Base-by-base conservation (phyloP, 2,888 invertebrate species). In the Bellardia pandia region DNA sequence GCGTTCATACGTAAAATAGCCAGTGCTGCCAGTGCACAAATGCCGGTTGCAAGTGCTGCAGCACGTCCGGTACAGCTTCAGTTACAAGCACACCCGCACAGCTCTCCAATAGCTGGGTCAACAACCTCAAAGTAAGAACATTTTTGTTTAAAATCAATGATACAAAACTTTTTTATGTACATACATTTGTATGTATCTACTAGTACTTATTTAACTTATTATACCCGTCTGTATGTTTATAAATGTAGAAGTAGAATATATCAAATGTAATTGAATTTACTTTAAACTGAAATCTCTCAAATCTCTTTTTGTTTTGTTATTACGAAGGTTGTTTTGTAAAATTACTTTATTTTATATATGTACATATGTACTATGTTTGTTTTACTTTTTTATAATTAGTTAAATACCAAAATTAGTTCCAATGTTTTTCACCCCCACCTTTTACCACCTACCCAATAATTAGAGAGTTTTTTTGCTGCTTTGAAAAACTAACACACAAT, bases 1-100 rank as follows among this genome's bases (percentile, higher is more conserved):
- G 93, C 93, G 78, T 94, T 94, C 78, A 92, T 93, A 89, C 91
- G 92, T 85, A 93, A 93, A 90, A 92, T 93, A 82, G 92, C 93
- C 78, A 93, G 88, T 16, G 89, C 89, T 56, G 80, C 58, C 64
- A 51, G 88, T 87, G 33, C 84, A 23, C 74, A 82, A 45, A 40
- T 77, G n/a, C 8, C 83, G 37, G 23, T 14, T 66, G 76, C 72
- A 48, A 81, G 33, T 81, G 11, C 71, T 23, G 40, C 81, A 40
- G 45, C 64, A 51, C 69, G 84, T 40, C n/a, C 79, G n/a, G 62
- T 11, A 16, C 79, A 74, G 40, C 51, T 84, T 7, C 82, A 82
- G 14, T 13, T 84, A 30, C 83, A 77, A 53, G 37, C 56, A 11
- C 78, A 78, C 37, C 16, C 40, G 9, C 79, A 69, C 23, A 79